Conservation (phyloP, 2,113 vertebrate genomes). For the Mus pahari region DNA sequence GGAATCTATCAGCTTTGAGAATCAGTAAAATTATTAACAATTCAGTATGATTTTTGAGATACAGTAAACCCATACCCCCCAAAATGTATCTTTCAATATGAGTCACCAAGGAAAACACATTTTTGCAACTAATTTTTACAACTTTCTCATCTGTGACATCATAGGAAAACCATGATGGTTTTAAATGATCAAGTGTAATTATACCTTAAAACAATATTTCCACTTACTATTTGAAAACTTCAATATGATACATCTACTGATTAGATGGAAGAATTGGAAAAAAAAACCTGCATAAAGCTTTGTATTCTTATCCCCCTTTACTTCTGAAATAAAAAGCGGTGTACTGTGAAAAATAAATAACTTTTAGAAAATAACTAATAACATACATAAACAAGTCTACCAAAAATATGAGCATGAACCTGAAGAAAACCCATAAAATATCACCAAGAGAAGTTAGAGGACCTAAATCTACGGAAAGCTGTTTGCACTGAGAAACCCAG, state of each 20-base stretch:
- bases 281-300: not conserved
- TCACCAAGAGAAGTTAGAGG: constrained; percentile 12
- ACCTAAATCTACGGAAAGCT: constrained; percentile 21
- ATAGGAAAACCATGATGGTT: not conserved
- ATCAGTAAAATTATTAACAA: not conserved
- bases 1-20: constrained; percentile 17
- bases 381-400: constrained; percentile 15
- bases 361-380: not conserved
- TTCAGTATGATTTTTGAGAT: constrained; percentile 26
- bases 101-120: constrained; percentile 17
- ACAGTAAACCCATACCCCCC: not conserved
- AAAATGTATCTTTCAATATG: not conserved
- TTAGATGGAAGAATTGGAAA: not conserved
- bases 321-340: not conserved
- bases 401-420: constrained; percentile 4
- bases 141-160: too few relatives aligned
- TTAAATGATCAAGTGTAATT: not conserved
- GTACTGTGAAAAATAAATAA: not conserved
- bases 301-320: not conserved
- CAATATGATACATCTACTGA: not conserved
- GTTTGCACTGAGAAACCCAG: not conserved
- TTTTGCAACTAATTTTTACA: constrained; percentile 25
- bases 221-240: not conserved
- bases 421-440: constrained; percentile 48
- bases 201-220: not conserved